These are phyloP conservation scores for Torymus tubicola DNA, from an alignment of 2,888 invertebrate genomes.

Conservation along the genomic window DNA sequence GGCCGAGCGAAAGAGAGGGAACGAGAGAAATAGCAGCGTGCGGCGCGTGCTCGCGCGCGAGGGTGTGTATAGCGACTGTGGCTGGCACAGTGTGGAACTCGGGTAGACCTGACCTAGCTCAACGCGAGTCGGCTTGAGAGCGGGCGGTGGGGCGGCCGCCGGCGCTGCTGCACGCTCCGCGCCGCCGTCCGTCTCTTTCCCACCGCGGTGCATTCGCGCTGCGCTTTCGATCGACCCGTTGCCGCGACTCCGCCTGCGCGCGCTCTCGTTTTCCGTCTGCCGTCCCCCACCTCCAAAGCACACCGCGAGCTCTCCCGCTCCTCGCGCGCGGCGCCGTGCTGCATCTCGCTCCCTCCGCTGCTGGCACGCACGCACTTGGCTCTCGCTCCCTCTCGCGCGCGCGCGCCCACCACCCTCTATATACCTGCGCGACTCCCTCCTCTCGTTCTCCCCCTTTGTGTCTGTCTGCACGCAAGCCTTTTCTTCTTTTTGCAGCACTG, in stretches of 20 bases:
- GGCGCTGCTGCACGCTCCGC: slow-evolving; percentile 13
- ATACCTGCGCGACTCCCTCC: too few relatives aligned
- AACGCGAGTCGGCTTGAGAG: slow-evolving; percentile 74
- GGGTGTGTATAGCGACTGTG: slow-evolving; percentile 61
- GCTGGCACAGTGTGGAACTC: slow-evolving; percentile 74
- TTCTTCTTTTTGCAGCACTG: too few relatives aligned
- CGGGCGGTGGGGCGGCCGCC: slow-evolving; percentile 63
- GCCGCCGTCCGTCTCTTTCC: neutral
- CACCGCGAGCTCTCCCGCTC: neutral
- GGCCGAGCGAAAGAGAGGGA: too few relatives aligned
- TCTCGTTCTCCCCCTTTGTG: too few relatives aligned
- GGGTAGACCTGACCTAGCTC: slow-evolving; percentile 76
- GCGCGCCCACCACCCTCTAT: too few relatives aligned
- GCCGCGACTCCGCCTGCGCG: slow-evolving; percentile 36
- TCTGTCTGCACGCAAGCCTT: neutral
- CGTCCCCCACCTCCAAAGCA: slow-evolving; percentile 26
- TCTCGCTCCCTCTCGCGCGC: neutral
- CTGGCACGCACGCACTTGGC: neutral
- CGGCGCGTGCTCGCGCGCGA: slow-evolving; percentile 32
- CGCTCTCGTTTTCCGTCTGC: slow-evolving; percentile 55
- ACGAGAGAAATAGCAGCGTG: neutral
- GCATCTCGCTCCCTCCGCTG: neutral
- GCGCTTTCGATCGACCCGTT: slow-evolving; percentile 76
- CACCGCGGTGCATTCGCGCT: slow-evolving; percentile 64
- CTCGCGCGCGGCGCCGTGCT: neutral